Conservation (phyloP, 2,888 invertebrate genomes). For the Aproaerema taeniolella region DNA sequence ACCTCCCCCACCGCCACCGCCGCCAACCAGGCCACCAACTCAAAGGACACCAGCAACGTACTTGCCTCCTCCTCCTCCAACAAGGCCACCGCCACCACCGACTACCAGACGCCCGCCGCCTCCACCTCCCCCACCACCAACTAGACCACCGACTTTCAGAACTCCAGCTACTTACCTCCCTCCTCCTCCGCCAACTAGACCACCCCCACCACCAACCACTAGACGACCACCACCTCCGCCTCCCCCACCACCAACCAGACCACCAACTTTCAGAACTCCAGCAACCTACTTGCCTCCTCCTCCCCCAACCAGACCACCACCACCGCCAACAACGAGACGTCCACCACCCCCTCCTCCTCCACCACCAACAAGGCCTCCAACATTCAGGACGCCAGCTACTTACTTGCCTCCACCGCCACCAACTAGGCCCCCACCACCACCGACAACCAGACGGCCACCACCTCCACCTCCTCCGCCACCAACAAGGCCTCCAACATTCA, state of each 20-base stretch:
- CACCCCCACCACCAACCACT: conserved; percentile 16
- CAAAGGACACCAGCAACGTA: conserved; percentile 10
- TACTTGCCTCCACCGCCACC: conserved; percentile 17
- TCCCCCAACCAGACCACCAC: conserved; percentile 8
- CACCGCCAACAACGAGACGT: conserved; percentile 14
- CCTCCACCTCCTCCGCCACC: conserved; percentile 17
- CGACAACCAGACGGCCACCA: conserved; percentile 6
- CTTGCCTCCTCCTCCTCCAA: conserved; percentile 15
- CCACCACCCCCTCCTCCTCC: conserved; percentile 16
- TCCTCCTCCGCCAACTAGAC: conserved; percentile 20
- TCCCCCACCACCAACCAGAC: conserved; percentile 11
- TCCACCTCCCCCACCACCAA: conserved; percentile 17
- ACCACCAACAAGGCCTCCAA: conserved; percentile 14
- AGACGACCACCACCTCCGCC: conserved; percentile 12
- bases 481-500: conserved; percentile 16
- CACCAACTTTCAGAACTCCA: conserved; percentile 20
- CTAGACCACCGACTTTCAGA: conserved; percentile 20
- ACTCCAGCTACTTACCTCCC: conserved; percentile 11
- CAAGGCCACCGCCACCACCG: conserved; percentile 12
- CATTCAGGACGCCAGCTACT: conserved; percentile 8
- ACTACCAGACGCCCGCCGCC: conserved; percentile 10
- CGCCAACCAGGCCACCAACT: conserved; percentile 9
- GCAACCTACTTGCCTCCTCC: conserved; percentile 10
- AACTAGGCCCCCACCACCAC: conserved; percentile 11
- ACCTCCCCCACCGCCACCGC: conserved; percentile 14